These are phyloP conservation scores for Allobates femoralis DNA, from an alignment of 2,797 vertebrate species.

Conservation along the genomic window DNA sequence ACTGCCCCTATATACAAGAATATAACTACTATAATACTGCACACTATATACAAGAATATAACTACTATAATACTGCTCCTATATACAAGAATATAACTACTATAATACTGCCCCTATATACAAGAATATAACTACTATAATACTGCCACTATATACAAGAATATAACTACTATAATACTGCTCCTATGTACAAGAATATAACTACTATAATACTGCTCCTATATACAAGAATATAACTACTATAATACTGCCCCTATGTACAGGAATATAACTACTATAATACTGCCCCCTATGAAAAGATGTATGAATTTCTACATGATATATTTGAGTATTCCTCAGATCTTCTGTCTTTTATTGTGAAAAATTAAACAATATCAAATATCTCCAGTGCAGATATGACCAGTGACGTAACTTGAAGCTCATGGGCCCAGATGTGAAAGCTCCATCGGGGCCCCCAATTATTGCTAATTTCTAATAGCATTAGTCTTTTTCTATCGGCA, in stretches of 20 bases:
- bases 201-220: too few relatives aligned
- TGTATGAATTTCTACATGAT: not conserved
- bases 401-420: too few relatives aligned
- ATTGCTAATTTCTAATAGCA: too few relatives aligned
- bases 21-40: conserved; percentile 1
- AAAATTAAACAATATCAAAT: not conserved
- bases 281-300: not conserved
- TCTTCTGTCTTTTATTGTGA: not conserved
- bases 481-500: too few relatives aligned
- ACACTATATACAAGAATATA: not conserved
- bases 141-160: not conserved
- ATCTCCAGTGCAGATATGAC: not conserved
- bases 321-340: not conserved
- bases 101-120: not conserved
- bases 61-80: not conserved
- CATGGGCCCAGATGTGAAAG: too few relatives aligned
- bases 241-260: too few relatives aligned
- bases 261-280: too few relatives aligned
- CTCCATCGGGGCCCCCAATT: too few relatives aligned
- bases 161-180: conserved; percentile 7
- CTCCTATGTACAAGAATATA: too few relatives aligned
- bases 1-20: not conserved
- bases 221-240: too few relatives aligned
- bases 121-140: not conserved
- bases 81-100: not conserved